phyloP scores from a whole-genome alignment of 2,797 vertebrate genomes.

The Enteromius mattozi region DNA sequence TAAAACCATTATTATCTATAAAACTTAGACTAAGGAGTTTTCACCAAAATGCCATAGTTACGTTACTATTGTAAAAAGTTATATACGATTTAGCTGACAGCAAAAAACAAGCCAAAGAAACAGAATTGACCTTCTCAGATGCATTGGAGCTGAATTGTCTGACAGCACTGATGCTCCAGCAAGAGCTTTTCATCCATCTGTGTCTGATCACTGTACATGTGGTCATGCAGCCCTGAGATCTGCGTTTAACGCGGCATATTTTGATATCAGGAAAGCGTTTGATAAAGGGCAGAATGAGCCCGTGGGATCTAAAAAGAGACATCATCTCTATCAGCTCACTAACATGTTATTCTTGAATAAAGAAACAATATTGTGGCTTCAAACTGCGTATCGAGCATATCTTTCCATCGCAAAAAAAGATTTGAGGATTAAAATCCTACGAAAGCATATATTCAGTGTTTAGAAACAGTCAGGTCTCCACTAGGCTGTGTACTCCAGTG shows the following conservation, averaged over 20 bases:
- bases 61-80: not conserved
- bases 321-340: not conserved
- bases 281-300: slow-evolving; percentile 44
- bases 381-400: not conserved
- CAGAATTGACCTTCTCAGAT: slow-evolving; percentile 71
- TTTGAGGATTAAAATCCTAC: not conserved
- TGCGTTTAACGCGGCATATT: slow-evolving; percentile 64
- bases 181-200: slow-evolving; percentile 67
- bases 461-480: not conserved
- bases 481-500: not conserved
- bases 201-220: slow-evolving; percentile 66
- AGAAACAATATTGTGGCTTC: not conserved
- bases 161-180: slow-evolving; percentile 25
- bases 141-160: slow-evolving; percentile 63
- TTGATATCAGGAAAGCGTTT: slow-evolving; percentile 66
- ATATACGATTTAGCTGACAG: not conserved
- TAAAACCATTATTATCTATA: not conserved
- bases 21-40: too few species aligned
- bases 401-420: not conserved
- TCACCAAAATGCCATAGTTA: not conserved
- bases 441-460: not conserved
- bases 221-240: slow-evolving; percentile 42
- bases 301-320: slow-evolving; percentile 5
- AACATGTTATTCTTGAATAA: not conserved
- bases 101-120: not conserved